Percentiles rank a stretch among this genome's conserved stretches.
phyloP scores from a whole-genome alignment of 2,113 vertebrate species.

The Neoarius graeffei region DNA sequence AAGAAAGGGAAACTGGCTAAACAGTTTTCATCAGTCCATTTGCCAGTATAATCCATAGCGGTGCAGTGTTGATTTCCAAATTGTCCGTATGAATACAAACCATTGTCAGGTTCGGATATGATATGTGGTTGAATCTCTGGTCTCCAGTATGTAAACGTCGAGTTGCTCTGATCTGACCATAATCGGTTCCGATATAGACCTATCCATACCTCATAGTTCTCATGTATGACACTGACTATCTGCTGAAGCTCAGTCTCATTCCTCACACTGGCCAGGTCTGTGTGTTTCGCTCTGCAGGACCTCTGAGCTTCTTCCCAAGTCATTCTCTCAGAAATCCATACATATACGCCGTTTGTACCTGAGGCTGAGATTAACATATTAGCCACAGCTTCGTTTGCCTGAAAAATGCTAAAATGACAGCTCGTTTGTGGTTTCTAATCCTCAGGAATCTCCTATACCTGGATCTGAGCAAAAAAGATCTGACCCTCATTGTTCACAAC shows the following conservation, averaged over 20 bases:
- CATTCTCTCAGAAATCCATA: accelerated
- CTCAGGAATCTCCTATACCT: not conserved
- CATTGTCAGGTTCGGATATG: constrained; percentile 29
- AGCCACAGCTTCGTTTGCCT: not conserved
- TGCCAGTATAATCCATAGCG: not conserved
- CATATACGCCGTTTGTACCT: constrained; percentile 15
- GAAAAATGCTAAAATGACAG: not conserved
- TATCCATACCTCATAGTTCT: constrained; percentile 32
- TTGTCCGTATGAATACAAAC: not conserved
- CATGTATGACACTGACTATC: not conserved
- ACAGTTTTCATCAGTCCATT: constrained; percentile 45
- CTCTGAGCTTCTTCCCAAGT: not conserved
- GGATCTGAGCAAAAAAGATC: not conserved
- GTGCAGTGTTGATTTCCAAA: constrained; percentile 14
- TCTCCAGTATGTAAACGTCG: constrained; percentile 49
- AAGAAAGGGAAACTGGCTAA: constrained; percentile 29
- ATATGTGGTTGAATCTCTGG: accelerated
- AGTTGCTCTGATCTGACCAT: constrained; percentile 51
- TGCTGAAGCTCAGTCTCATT: constrained; percentile 13
- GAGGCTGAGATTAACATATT: not conserved
- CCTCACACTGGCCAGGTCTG: constrained; percentile 49
- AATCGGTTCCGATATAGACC: constrained; percentile 54
- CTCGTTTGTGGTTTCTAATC: not conserved
- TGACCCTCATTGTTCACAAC: not conserved
- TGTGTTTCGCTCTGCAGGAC: constrained; percentile 39